Percentiles rank a stretch among this genome's conserved stretches.
Evolutionary conservation across 2,113 vertebrate species (phyloP).

Genomic region (Proteles cristata): DNA sequence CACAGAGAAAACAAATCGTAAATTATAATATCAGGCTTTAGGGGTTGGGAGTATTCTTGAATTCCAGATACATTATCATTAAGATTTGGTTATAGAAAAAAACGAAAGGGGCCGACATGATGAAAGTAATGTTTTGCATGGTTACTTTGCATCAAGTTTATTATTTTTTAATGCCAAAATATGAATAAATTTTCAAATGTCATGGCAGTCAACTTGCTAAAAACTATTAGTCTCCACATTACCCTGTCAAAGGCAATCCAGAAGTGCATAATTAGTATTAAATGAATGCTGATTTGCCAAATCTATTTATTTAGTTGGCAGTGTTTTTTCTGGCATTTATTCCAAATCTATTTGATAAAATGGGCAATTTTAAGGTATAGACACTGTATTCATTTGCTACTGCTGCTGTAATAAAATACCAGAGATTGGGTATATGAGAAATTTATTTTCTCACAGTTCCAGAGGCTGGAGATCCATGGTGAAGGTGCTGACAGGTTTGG

Average conservation of each 20-base stretch:
- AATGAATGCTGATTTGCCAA: constrained; percentile 24
- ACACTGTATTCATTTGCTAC: background rate
- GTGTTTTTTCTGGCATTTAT: background rate
- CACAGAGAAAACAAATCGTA: background rate
- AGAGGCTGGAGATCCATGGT: background rate
- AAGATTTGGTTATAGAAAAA: background rate
- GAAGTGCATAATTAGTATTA: constrained; percentile 44
- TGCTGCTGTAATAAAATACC: background rate
- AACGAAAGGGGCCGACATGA: background rate
- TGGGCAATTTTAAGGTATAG: background rate
- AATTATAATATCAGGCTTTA: background rate
- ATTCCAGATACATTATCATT: background rate
- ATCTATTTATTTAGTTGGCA: constrained; percentile 27
- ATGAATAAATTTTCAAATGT: constrained; percentile 19
- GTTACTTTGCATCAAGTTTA: constrained; percentile 39
- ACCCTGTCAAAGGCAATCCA: background rate
- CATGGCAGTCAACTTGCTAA: background rate
- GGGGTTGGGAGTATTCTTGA: background rate
- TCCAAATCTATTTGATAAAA: constrained; percentile 14
- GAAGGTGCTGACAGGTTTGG: background rate
- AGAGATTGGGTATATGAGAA: background rate
- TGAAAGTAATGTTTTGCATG: constrained; percentile 18
- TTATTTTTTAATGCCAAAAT: constrained; percentile 41
- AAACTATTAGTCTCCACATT: constrained; percentile 8
- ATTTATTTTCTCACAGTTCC: background rate